Evolutionary conservation across 2,888 invertebrate species (phyloP).

Genomic region (Crepidodera aurea): DNA sequence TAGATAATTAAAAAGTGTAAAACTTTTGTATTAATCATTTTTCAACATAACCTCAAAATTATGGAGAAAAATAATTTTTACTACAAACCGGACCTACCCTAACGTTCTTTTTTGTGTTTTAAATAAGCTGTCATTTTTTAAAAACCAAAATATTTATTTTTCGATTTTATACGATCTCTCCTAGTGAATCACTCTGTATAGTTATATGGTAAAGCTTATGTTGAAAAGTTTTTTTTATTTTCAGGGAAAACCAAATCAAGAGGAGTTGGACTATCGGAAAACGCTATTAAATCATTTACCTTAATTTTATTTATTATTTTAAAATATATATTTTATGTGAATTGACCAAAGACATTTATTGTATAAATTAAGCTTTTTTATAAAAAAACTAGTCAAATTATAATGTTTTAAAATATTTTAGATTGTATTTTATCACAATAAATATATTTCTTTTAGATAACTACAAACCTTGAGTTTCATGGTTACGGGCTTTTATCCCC

Average conservation of each 20-base stretch:
- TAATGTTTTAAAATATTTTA: too few relatives aligned
- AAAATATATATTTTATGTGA: conserved; percentile 28
- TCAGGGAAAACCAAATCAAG: conserved; percentile 49
- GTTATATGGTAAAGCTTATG: neutral
- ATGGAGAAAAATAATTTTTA: too few relatives aligned
- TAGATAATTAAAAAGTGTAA: too few relatives aligned
- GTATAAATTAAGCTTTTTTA: neutral
- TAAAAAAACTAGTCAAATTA: neutral
- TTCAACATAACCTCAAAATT: neutral
- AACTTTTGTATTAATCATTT: too few relatives aligned
- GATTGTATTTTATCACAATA: too few relatives aligned
- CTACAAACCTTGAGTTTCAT: too few relatives aligned
- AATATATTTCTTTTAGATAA: too few relatives aligned
- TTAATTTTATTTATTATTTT: conserved; percentile 28
- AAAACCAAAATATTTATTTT: neutral
- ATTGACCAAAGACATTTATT: conserved; percentile 27
- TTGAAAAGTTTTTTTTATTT: conserved; percentile 23
- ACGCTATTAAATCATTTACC: conserved; percentile 5
- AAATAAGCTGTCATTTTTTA: too few relatives aligned
- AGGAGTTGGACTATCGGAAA: conserved; percentile 12
- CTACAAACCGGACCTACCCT: too few relatives aligned
- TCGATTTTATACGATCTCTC: neutral
- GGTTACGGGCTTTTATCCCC: too few relatives aligned
- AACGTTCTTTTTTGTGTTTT: too few relatives aligned
- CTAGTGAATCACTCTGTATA: neutral